Conservation (phyloP, 1,140 invertebrate species). For the Magallana ariakensis region DNA sequence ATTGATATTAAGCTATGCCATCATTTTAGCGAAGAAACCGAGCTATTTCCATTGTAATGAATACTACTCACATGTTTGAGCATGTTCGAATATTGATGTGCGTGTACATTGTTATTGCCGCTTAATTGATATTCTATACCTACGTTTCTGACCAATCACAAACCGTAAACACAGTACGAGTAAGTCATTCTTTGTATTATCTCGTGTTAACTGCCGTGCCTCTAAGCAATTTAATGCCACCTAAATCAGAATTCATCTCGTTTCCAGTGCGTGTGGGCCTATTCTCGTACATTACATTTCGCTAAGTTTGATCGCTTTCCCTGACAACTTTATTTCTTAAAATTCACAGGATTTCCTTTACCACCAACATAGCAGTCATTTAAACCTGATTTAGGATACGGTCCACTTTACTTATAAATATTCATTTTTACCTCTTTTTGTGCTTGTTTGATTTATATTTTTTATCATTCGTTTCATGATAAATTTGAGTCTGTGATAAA, state of each 20-base stretch:
- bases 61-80: too few species aligned
- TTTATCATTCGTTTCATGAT: background rate
- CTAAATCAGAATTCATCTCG: background rate
- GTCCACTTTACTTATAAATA: slow-evolving; percentile 8
- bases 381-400: background rate
- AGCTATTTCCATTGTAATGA: too few species aligned
- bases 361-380: slow-evolving; percentile 25
- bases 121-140: too few species aligned
- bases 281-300: background rate
- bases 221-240: background rate
- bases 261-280: slow-evolving; percentile 7
- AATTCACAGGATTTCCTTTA: background rate
- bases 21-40: too few species aligned
- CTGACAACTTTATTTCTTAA: slow-evolving; percentile 32
- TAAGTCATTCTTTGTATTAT: background rate
- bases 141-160: too few species aligned
- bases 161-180: too few species aligned
- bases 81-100: too few species aligned
- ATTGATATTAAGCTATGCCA: too few species aligned
- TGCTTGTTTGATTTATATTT: background rate
- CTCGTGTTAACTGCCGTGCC: background rate
- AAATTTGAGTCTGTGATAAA: background rate
- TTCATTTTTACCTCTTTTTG: background rate
- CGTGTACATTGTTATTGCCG: too few species aligned
- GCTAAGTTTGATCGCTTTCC: background rate